Evolutionary conservation across 23 tunicate genomes (phyloP), one percentile per base, ranked within the genome.

Genomic region (Halocynthia aurantium): DNA sequence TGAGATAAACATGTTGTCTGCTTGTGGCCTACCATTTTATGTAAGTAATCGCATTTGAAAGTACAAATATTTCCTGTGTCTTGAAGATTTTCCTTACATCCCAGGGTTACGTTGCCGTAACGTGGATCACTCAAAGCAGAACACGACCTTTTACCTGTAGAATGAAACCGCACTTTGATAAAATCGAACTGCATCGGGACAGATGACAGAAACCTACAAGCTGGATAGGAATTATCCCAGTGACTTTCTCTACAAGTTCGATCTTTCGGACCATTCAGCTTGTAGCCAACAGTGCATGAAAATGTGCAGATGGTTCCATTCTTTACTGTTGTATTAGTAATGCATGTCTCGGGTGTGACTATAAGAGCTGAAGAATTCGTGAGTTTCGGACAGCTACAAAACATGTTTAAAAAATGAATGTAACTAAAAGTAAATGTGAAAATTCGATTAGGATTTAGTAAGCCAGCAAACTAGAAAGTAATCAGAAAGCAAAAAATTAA

Each of bases 201-300:
- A 58, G 2, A 58, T 58, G 15, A n/a, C 2, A 58, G 63, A 18
- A 12, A 72, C 87, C 54, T 66, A 88, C 95, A 88, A 50, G 78
- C 73, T 19, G 95, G 95, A 17, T 88, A 83, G 18, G 80, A 22
- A 10, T 56, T 72, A 79, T 60, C 73, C 95, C 95, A 88, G 18
- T 60, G 57, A 22, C 87, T 84, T 57, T 73, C 67, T 6, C 51
- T 21, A 55, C 95, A 88, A 55, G 17, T 51, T 13, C 84, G 69
- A 19, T 51, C 22, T 6, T n/a, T 49, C 53, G 56, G 57, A 11
- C 95, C 95, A 51, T 52, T 6, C n/a, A 88, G 67, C 68, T 76
- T 83, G 10, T 67, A 53, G 52, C 83, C 87, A 17, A 77, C 61
- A 18, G 40, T 12, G 56, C 95, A 88, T 50, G 73, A 21, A 52